Conservation (phyloP, 2,888 invertebrate genomes). For the Orthosia cruda region DNA sequence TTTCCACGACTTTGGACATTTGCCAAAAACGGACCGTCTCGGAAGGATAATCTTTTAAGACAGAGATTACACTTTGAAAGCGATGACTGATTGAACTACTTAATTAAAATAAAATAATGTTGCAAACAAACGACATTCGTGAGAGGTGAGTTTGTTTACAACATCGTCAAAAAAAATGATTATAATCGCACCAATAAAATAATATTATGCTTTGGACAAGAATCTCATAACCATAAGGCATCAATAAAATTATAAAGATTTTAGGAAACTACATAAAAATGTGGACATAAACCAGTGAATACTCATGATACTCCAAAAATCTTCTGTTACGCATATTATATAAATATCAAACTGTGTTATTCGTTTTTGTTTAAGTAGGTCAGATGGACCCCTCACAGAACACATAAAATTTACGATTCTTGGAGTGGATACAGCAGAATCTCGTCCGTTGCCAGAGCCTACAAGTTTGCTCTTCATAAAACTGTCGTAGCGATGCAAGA, state of each 20-base stretch:
- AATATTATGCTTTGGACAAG: too few species aligned
- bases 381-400: conserved; percentile 49
- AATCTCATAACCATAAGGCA: background rate
- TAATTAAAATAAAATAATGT: background rate
- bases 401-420: conserved; percentile 73
- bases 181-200: too few species aligned
- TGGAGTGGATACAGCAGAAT: conserved; percentile 74
- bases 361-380: conserved; percentile 34
- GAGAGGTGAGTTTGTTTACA: background rate
- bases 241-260: background rate
- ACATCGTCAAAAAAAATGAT: background rate
- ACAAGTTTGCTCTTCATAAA: conserved; percentile 31
- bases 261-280: background rate
- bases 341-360: too few species aligned
- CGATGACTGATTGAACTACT: background rate
- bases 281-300: background rate
- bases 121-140: background rate
- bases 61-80: background rate
- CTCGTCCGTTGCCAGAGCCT: conserved; percentile 9
- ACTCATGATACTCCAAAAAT: background rate
- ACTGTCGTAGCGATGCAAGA: background rate
- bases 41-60: conserved; percentile 42
- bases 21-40: conserved; percentile 39
- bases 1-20: conserved; percentile 14
- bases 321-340: too few species aligned